phyloP scores from a whole-genome alignment of 2,797 vertebrate genomes.

The Chlorospingus flavigularis region DNA sequence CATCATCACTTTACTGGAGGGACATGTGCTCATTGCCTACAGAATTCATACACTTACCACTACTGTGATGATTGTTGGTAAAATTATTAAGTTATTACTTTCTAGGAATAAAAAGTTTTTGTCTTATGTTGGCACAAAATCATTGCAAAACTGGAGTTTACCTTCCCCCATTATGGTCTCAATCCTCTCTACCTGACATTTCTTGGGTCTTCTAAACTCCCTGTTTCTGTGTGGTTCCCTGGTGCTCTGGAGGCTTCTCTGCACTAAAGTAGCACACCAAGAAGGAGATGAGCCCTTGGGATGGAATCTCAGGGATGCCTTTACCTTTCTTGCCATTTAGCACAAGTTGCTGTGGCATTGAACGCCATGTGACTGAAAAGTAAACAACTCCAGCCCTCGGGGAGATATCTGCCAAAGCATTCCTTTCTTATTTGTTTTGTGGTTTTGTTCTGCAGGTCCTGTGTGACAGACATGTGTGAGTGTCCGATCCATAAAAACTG shows the following conservation, averaged over 20 bases:
- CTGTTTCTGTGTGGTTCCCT: neutral
- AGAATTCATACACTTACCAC: neutral
- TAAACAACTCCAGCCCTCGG: fast-evolving
- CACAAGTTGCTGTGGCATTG: neutral
- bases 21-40: neutral
- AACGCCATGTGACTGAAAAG: neutral
- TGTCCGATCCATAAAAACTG: constrained; percentile 97
- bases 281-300: neutral
- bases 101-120: neutral
- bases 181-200: neutral
- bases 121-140: neutral
- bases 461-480: constrained; percentile 98
- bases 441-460: constrained; percentile 82
- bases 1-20: neutral
- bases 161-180: neutral
- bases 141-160: neutral
- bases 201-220: neutral
- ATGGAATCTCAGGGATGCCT: neutral
- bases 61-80: neutral
- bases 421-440: neutral
- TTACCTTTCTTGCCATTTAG: neutral
- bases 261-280: neutral
- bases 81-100: neutral
- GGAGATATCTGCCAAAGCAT: neutral
- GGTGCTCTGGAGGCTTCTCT: neutral